Evolutionary conservation across 2,113 vertebrate genomes (phyloP).

Genomic region (Tautogolabrus adspersus): DNA sequence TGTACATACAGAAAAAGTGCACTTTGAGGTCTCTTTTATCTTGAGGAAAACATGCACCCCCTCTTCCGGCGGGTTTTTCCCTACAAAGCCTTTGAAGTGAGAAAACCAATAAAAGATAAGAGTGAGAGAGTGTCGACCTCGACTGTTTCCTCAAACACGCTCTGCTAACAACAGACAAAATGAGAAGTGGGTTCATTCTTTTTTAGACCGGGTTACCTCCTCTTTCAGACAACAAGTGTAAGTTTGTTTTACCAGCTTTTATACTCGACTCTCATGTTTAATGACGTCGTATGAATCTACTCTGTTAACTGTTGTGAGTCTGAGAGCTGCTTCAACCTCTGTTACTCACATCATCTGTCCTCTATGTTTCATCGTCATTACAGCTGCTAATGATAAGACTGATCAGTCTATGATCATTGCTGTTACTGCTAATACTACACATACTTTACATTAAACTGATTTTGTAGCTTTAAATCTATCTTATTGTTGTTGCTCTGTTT

Average conservation of each 20-base stretch:
- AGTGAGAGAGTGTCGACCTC: not conserved
- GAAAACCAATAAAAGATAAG: constrained; percentile 55
- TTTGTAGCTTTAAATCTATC: too few relatives aligned
- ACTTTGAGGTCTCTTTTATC: constrained; percentile 46
- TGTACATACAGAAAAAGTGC: constrained; percentile 14
- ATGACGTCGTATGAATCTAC: too few relatives aligned
- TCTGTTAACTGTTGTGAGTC: too few relatives aligned
- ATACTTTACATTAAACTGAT: too few relatives aligned
- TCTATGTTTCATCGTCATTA: too few relatives aligned
- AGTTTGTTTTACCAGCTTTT: constrained; percentile 3
- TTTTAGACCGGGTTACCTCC: not conserved
- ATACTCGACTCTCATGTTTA: too few relatives aligned
- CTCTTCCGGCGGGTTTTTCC: constrained; percentile 67
- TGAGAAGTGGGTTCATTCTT: not conserved
- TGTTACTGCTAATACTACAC: too few relatives aligned
- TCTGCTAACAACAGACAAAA: not conserved
- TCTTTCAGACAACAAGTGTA: constrained; percentile 10
- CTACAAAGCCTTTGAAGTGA: constrained; percentile 59
- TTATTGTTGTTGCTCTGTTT: too few relatives aligned
- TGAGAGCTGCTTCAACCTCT: too few relatives aligned
- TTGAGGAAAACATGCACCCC: not conserved
- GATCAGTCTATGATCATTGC: too few relatives aligned
- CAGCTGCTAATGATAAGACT: too few relatives aligned
- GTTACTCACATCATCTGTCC: too few relatives aligned
- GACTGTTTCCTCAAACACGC: not conserved